phyloP scores from a whole-genome alignment of 2,113 vertebrate genomes.

The Tachuris rubrigastra region DNA sequence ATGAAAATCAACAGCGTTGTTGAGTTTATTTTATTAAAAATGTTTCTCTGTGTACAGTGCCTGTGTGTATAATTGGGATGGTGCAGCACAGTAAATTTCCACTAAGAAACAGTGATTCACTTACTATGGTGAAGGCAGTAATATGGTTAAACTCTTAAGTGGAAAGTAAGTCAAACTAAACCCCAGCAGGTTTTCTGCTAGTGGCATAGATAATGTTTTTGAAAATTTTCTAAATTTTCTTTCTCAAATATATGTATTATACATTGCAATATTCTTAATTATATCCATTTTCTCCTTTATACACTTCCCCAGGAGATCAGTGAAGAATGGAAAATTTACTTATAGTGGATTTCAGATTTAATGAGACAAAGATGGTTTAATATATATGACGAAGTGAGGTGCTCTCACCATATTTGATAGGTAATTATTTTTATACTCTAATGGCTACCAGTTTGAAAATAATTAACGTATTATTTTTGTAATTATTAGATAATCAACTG shows the following conservation, averaged over 20 bases:
- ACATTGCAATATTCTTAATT: conserved; percentile 58
- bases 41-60: background rate
- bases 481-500: conserved; percentile 22
- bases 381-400: conserved; percentile 33
- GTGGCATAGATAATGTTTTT: conserved; percentile 54
- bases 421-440: conserved; percentile 57
- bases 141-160: conserved; percentile 57
- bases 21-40: conserved; percentile 25
- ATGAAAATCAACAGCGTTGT: background rate
- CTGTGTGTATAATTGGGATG: background rate
- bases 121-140: conserved; percentile 19
- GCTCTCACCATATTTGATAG: conserved; percentile 16
- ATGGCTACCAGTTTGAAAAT: conserved; percentile 44
- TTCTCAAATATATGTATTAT: conserved; percentile 57
- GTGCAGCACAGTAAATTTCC: conserved; percentile 26
- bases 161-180: conserved; percentile 58
- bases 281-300: conserved; percentile 59
- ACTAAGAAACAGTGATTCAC: conserved; percentile 50
- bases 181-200: conserved; percentile 51
- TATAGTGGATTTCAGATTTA: conserved; percentile 60
- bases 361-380: conserved; percentile 58
- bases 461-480: conserved; percentile 53
- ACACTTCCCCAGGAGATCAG: conserved; percentile 56
- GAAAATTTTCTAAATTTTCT: conserved; percentile 55
- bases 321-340: conserved; percentile 56